Conservation (phyloP, 1,140 invertebrate genomes). For the Teleopsis dalmanni region DNA sequence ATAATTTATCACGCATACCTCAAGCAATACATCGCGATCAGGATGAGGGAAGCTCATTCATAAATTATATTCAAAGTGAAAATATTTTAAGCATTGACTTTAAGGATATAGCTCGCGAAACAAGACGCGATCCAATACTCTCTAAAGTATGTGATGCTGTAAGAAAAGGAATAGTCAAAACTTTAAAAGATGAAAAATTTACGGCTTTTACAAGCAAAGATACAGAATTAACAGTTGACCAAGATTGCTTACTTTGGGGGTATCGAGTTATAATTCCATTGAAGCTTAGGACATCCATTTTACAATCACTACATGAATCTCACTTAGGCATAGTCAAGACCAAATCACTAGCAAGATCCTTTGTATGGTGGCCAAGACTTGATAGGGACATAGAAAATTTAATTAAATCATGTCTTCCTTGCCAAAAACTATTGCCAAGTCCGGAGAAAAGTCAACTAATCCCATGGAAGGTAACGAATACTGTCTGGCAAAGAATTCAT, state of each 20-base stretch:
- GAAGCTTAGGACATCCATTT: background rate
- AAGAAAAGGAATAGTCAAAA: background rate
- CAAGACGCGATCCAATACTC: conserved; percentile 7
- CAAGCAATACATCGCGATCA: background rate
- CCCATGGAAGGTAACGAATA: conserved; percentile 5
- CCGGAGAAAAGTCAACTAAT: conserved; percentile 10
- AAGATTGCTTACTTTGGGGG: conserved; percentile 14
- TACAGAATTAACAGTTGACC: conserved; percentile 17
- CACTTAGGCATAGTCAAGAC: no score
- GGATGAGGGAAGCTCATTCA: background rate
- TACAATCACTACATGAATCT: conserved; percentile 12
- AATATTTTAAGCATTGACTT: conserved; percentile 1
- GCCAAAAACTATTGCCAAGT: background rate
- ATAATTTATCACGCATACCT: conserved; percentile 7
- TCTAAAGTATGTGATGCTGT: conserved; percentile 4
- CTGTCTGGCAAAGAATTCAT: conserved; percentile 1
- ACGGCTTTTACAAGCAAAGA: conserved; percentile 9
- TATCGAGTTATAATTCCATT: conserved; percentile 1
- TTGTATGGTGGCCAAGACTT: conserved; percentile 48
- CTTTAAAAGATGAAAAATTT: conserved; percentile 4
- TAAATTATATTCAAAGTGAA: background rate
- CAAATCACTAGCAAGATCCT: conserved; percentile 46
- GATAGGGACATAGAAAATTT: conserved; percentile 32
- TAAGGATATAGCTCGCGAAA: conserved; percentile 8
- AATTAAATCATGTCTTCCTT: conserved; percentile 5